A percentile compares a stretch with the other conserved stretches of the same genome.
Evolutionary conservation across 2,113 vertebrate genomes (phyloP).

Genomic region (Ciconia boyciana): DNA sequence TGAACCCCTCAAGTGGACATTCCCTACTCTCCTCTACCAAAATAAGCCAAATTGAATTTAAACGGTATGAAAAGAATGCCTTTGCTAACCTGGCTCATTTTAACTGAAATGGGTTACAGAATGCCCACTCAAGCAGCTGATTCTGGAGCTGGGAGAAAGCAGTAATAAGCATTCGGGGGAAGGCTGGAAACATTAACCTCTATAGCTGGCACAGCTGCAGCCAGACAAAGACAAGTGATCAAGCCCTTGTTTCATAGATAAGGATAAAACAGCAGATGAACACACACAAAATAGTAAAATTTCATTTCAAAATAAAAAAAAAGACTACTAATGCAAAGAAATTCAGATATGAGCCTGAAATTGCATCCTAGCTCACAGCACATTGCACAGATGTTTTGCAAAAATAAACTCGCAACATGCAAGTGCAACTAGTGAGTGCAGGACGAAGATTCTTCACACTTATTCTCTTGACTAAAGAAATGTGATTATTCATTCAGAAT

Average conservation of each 20-base stretch:
- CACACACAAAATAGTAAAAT: constrained; percentile 43
- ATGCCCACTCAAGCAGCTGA: not conserved
- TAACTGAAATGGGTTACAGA: not conserved
- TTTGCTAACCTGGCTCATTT: not conserved
- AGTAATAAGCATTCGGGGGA: not conserved
- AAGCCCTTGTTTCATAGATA: constrained; percentile 10
- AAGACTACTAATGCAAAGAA: constrained; percentile 12
- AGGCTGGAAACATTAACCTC: constrained; percentile 6
- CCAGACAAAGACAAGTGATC: constrained; percentile 34
- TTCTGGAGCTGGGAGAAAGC: not conserved
- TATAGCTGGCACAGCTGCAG: constrained; percentile 39
- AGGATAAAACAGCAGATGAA: constrained; percentile 24
- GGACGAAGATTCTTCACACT: not conserved
- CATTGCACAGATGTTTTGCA: constrained; percentile 49
- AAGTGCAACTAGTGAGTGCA: not conserved
- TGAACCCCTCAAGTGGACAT: not conserved
- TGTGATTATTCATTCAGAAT: not conserved
- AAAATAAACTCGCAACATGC: constrained; percentile 53
- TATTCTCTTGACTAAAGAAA: not conserved
- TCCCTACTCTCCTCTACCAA: not conserved
- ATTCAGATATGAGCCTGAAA: constrained; percentile 30
- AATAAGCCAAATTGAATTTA: not conserved
- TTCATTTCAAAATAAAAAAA: constrained; percentile 11
- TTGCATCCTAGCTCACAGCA: not conserved
- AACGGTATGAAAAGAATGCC: not conserved